Conservation (phyloP, 2,797 vertebrate species). For the Ceyx erithaca region DNA sequence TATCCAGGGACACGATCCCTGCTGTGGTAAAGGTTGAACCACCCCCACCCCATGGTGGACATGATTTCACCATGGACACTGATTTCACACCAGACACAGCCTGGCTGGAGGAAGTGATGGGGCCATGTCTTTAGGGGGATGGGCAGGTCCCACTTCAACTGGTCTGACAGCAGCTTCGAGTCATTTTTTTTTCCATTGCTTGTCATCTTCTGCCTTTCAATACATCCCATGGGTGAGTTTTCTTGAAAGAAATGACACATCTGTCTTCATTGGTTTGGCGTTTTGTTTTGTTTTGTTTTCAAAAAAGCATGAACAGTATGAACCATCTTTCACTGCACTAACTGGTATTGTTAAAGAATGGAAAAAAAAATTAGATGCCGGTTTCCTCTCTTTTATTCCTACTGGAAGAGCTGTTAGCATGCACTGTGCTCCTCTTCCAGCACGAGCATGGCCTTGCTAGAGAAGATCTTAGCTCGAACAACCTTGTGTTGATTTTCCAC, state of each 20-base stretch:
- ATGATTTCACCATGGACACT: too few species aligned
- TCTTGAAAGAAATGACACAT: neutral
- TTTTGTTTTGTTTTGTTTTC: neutral
- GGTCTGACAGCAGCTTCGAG: neutral
- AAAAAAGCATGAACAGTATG: neutral
- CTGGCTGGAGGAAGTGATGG: rapidly evolving
- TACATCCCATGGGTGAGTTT: neutral
- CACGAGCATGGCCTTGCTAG: rapidly evolving
- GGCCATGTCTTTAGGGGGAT: rapidly evolving
- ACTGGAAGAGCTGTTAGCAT: neutral
- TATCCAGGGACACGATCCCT: rapidly evolving
- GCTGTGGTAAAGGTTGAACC: neutral
- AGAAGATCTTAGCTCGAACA: neutral
- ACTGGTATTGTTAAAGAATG: neutral
- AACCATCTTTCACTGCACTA: neutral
- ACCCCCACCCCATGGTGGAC: rapidly evolving
- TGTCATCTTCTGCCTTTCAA: neutral
- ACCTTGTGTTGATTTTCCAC: neutral
- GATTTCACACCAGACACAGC: neutral
- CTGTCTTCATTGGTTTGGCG: neutral
- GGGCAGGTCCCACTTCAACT: neutral
- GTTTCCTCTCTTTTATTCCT: neutral
- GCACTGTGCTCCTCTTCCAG: neutral
- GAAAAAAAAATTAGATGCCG: neutral
- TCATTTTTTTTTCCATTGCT: neutral